Base-by-base conservation (phyloP, 1,140 invertebrate genomes). In the Luehdorfia chinensis region DNA sequence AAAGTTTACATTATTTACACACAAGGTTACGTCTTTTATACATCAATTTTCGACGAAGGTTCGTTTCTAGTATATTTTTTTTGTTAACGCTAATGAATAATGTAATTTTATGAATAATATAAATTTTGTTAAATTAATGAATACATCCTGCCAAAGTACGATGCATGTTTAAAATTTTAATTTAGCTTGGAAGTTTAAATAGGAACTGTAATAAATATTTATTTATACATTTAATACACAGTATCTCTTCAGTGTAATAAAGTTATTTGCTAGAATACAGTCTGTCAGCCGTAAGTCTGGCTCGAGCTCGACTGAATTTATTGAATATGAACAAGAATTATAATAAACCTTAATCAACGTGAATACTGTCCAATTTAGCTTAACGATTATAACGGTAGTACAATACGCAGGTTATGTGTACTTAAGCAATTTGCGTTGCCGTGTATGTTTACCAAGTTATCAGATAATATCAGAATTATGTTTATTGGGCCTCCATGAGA, bases 381-480 rank as follows among this genome's bases (percentile, higher is more conserved):
- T 15, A 41, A 4, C 19, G 7, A 13, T 41, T 13, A 13, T 15
- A 15, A 25, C 13, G 37, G 13, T 27, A 41, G 37, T 41, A 41
- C 37, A 41, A 43, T 43, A 16, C 14, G 14, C 39, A 43, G 15
- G 39, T 28, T 28, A 41, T 28, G 39, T 27, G 23, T 43, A 30
- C 37, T 41, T 41, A 41, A 41, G 19, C 37, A 43, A 43, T 43
- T 43, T 43, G 39, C 39, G 39, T 43, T 43, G 39, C 39, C 39
- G 39, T 43, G 39, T 43, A 18, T 30, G 39, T 43, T 43, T 43
- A 43, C 25, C 13, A 14, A 43, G 39, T 43, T 43, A 43, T 43
- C 39, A 18, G 39, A 43, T 43, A 43, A 43, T 43, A 43, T 43
- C 39, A 43, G 39, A 43, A 43, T 43, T 43, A 43, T 43, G 39